phyloP scores from a whole-genome alignment of 2,888 invertebrate species.

The Ctenicera cuprea region DNA sequence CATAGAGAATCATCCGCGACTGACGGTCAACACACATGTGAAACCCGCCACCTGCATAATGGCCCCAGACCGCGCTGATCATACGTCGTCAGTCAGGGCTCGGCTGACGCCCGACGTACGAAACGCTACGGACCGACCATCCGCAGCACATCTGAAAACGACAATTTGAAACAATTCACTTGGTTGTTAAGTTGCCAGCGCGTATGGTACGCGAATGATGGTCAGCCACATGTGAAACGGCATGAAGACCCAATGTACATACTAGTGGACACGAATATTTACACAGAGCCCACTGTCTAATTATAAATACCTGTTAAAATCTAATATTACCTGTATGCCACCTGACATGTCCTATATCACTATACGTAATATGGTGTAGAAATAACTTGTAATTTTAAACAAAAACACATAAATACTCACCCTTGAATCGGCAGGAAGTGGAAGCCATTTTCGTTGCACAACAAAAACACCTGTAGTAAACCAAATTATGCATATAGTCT shows the following conservation, averaged over 20 bases:
- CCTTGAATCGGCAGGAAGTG: not conserved
- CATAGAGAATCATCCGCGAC: no score
- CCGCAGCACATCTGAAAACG: no score
- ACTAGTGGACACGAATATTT: not conserved
- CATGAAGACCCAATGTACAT: slow-evolving; percentile 5
- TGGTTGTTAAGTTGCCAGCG: no score
- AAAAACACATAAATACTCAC: not conserved
- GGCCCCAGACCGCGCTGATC: no score
- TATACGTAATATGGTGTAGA: not conserved
- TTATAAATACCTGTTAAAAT: not conserved
- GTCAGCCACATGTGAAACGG: no score
- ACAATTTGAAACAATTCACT: no score
- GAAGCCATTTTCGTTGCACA: not conserved
- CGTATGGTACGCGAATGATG: no score
- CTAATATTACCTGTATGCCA: not conserved
- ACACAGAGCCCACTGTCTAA: not conserved
- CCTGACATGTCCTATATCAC: not conserved
- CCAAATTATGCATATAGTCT: slow-evolving; percentile 5
- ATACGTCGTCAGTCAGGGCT: no score
- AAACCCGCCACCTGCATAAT: no score
- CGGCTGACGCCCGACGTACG: no score
- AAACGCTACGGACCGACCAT: no score
- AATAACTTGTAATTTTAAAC: not conserved
- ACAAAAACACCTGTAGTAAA: not conserved
- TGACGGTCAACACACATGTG: no score